Conservation (phyloP, 2,888 invertebrate genomes). For the Cotesia congregata region DNA sequence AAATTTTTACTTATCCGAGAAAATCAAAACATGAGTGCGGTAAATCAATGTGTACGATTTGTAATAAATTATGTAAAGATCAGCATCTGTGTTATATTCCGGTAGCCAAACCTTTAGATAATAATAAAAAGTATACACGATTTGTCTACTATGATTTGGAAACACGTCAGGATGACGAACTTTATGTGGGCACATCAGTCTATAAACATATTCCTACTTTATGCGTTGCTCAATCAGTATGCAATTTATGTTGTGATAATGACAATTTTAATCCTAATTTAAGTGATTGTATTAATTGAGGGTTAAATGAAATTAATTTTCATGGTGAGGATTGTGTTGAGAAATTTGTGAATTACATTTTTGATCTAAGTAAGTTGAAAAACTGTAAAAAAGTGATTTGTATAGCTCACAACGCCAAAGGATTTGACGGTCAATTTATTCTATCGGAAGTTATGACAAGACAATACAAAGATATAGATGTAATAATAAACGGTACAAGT, state of each 20-base stretch:
- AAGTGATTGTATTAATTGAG: background rate
- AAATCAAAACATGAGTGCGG: background rate
- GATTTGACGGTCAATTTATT: background rate
- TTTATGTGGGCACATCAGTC: accelerated
- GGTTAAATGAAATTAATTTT: background rate
- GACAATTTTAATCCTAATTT: background rate
- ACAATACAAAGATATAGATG: background rate
- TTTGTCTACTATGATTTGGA: background rate
- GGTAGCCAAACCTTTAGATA: background rate
- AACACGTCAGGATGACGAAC: background rate
- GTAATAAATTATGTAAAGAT: background rate
- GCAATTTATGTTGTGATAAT: background rate
- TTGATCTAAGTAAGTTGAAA: background rate
- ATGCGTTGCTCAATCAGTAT: background rate
- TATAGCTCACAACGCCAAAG: background rate
- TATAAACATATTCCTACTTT: background rate
- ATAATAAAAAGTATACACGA: background rate
- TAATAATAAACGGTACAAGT: background rate
- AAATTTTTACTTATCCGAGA: background rate
- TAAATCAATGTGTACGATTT: background rate
- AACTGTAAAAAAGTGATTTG: background rate
- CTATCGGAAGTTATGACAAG: background rate
- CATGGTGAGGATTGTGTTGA: background rate
- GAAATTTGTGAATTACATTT: background rate
- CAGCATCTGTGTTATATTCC: background rate